These are phyloP conservation scores for Oryzias celebensis DNA, from an alignment of 2,113 vertebrate species.

Conservation along the genomic window DNA sequence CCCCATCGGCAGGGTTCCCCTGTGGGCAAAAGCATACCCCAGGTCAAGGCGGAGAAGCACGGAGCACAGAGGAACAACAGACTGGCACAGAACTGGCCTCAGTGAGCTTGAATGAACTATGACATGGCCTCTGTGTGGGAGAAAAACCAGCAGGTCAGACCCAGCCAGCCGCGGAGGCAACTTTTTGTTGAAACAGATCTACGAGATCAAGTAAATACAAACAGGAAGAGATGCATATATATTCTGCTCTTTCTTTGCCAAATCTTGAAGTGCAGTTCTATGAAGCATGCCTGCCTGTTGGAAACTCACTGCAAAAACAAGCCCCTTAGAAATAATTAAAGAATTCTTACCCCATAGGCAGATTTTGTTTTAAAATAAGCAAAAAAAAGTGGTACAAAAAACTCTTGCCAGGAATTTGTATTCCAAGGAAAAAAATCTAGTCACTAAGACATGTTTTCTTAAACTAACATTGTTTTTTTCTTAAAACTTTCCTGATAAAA, in stretches of 20 bases:
- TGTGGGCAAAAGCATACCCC: slow-evolving; percentile 58
- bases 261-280: slow-evolving; percentile 56
- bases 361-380: too few relatives aligned
- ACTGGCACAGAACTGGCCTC: slow-evolving; percentile 55
- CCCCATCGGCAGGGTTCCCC: slow-evolving; percentile 67
- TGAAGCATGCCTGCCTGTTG: slow-evolving; percentile 45
- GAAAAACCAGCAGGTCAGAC: slow-evolving; percentile 22
- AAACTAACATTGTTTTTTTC: too few relatives aligned
- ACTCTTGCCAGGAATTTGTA: too few relatives aligned
- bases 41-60: slow-evolving; percentile 58
- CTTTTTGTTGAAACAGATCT: slow-evolving; percentile 46
- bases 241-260: slow-evolving; percentile 51
- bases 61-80: slow-evolving; percentile 58
- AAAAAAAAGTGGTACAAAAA: too few relatives aligned
- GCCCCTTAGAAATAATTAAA: too few relatives aligned
- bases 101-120: slow-evolving; percentile 15
- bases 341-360: too few relatives aligned
- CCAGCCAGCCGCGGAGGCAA: slow-evolving; percentile 23
- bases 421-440: too few relatives aligned
- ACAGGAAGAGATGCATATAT: slow-evolving; percentile 72
- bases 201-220: slow-evolving; percentile 68
- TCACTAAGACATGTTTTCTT: too few relatives aligned
- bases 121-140: slow-evolving; percentile 14
- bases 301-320: slow-evolving; percentile 16
- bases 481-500: too few relatives aligned